phyloP scores from a whole-genome alignment of 2,888 invertebrate genomes.

The Drosophila monieri region DNA sequence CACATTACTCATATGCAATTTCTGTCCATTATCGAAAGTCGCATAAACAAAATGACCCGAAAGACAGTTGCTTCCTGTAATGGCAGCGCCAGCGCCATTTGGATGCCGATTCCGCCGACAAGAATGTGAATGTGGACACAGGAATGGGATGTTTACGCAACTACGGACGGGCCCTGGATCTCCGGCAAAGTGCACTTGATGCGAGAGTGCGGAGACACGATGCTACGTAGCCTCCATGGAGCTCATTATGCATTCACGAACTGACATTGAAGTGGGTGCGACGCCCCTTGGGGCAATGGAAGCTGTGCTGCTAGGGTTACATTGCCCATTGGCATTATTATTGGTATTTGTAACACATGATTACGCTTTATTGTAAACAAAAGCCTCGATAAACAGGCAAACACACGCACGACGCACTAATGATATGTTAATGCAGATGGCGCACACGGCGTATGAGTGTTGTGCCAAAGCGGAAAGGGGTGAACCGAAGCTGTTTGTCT shows the following conservation, averaged over 20 bases:
- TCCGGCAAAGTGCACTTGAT: conserved; percentile 68
- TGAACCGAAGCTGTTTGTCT: conserved; percentile 65
- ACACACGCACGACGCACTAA: conserved; percentile 56
- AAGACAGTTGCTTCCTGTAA: conserved; percentile 69
- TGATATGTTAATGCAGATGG: conserved; percentile 76
- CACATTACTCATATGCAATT: conserved; percentile 1
- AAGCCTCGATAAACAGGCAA: conserved; percentile 69
- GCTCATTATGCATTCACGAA: conserved; percentile 76
- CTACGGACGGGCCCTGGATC: conserved; percentile 21
- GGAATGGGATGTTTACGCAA: conserved; percentile 49
- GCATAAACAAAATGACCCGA: conserved; percentile 46
- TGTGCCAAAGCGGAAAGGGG: conserved; percentile 12
- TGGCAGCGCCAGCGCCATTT: conserved; percentile 43
- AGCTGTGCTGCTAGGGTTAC: conserved; percentile 67
- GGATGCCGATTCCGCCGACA: conserved; percentile 7
- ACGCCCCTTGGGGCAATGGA: conserved; percentile 26
- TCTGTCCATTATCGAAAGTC: conserved; percentile 8
- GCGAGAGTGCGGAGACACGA: conserved; percentile 55
- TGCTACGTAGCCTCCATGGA: conserved; percentile 8
- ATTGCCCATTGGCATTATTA: conserved; percentile 71
- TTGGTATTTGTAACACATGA: conserved; percentile 79
- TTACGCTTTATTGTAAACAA: conserved; percentile 77
- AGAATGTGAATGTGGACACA: conserved; percentile 10
- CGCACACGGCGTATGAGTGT: conserved; percentile 74
- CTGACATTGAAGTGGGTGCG: conserved; percentile 75